phyloP scores from a whole-genome alignment of 2,797 vertebrate species.

The Sebastes minor region DNA sequence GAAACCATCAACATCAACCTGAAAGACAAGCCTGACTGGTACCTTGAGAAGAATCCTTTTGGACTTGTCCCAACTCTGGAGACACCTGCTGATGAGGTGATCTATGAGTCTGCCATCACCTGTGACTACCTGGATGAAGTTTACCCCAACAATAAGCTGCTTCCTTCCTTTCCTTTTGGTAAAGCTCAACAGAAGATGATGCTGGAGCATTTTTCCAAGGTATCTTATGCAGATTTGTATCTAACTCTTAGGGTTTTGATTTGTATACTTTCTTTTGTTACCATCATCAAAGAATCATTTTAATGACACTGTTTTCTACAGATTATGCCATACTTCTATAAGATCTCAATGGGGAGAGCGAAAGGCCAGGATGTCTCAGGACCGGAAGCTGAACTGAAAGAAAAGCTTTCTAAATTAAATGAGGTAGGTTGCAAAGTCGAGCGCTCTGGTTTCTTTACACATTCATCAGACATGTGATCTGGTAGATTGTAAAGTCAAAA shows the following conservation, averaged over 20 bases:
- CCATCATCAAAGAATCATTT: background rate
- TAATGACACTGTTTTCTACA: slow-evolving; percentile 54
- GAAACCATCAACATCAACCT: slow-evolving; percentile 92
- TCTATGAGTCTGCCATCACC: slow-evolving; percentile 90
- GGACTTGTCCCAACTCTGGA: slow-evolving; percentile 91
- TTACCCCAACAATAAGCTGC: slow-evolving; percentile 86
- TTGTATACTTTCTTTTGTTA: background rate
- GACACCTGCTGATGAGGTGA: slow-evolving; percentile 86
- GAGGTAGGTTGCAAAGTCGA: slow-evolving; percentile 73
- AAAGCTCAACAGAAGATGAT: slow-evolving; percentile 93
- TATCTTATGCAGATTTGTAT: slow-evolving; percentile 44
- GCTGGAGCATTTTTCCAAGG: slow-evolving; percentile 90
- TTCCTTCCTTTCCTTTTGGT: slow-evolving; percentile 86
- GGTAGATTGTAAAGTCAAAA: background rate
- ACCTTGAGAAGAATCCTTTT: slow-evolving; percentile 86
- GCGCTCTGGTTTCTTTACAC: background rate
- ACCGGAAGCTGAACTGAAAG: slow-evolving; percentile 80
- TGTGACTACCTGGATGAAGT: slow-evolving; percentile 94
- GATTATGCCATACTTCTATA: slow-evolving; percentile 82
- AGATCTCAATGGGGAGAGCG: slow-evolving; percentile 66
- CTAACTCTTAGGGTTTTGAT: background rate
- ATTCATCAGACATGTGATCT: background rate
- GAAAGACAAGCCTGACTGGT: slow-evolving; percentile 93
- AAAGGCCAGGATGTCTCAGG: slow-evolving; percentile 81
- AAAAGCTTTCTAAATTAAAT: slow-evolving; percentile 85